Evolutionary conservation across 2,888 invertebrate genomes (phyloP).

Genomic region (Epinotia demarniana): DNA sequence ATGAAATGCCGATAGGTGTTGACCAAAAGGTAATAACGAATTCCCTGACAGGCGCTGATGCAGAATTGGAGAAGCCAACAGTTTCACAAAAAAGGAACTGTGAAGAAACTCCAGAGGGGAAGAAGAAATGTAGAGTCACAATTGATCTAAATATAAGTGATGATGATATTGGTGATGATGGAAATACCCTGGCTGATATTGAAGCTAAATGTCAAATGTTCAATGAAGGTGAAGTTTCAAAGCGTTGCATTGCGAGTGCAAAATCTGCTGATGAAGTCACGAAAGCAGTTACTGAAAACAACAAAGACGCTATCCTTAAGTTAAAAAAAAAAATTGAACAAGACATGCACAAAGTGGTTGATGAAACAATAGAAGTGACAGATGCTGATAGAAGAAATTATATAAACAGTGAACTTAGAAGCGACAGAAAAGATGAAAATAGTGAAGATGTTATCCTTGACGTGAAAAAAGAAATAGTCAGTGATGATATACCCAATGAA

Average conservation of each 20-base stretch:
- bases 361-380: background rate
- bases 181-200: background rate
- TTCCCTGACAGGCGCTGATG: background rate
- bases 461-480: too few species aligned
- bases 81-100: background rate
- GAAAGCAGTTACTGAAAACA: background rate
- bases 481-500: background rate
- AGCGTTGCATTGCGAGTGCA: too few species aligned
- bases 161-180: background rate
- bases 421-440: background rate
- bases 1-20: background rate
- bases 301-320: background rate
- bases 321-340: background rate
- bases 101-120: background rate
- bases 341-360: background rate
- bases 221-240: background rate
- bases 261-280: background rate
- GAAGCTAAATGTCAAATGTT: background rate
- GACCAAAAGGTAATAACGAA: background rate
- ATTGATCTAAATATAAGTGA: background rate
- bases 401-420: background rate
- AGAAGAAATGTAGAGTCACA: background rate
- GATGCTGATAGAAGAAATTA: background rate
- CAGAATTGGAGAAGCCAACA: background rate
- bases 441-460: too few species aligned